phyloP scores from a whole-genome alignment of 2,888 invertebrate genomes.

The Ommatoiulus sabulosus region DNA sequence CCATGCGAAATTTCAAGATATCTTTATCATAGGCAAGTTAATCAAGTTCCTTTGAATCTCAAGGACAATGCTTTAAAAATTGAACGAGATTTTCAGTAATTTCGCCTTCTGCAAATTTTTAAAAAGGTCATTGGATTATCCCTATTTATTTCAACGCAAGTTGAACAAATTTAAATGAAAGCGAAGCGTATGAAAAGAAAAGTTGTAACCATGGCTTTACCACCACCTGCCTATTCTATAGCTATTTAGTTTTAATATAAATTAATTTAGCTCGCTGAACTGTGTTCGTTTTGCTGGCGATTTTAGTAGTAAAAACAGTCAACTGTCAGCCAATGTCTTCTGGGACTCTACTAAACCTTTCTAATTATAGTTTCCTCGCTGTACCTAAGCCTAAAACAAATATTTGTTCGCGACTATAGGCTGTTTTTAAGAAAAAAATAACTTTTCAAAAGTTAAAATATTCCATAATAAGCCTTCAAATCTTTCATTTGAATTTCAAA shows the following conservation, averaged over 20 bases:
- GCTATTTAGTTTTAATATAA: neutral
- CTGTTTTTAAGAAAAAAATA: neutral
- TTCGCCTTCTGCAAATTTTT: neutral
- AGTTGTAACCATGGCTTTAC: neutral
- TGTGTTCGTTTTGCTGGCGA: neutral
- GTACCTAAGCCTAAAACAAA: neutral
- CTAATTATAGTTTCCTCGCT: constrained; percentile 8
- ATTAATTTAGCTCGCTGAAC: neutral
- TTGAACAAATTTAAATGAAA: neutral
- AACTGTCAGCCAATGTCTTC: constrained; percentile 46
- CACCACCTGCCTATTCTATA: neutral
- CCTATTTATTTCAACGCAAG: neutral
- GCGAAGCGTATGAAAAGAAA: neutral
- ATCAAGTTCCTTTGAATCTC: neutral
- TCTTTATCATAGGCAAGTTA: neutral
- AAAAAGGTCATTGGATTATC: neutral
- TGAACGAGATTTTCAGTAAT: neutral
- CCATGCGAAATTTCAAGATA: constrained; percentile 31
- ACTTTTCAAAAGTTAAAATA: neutral
- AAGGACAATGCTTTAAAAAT: neutral
- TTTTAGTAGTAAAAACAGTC: neutral
- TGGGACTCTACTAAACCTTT: neutral
- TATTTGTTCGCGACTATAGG: neutral
- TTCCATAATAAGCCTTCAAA: neutral
- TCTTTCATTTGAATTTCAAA: neutral